phyloP scores from a whole-genome alignment of 2,888 invertebrate genomes.

The Chesias legatella region DNA sequence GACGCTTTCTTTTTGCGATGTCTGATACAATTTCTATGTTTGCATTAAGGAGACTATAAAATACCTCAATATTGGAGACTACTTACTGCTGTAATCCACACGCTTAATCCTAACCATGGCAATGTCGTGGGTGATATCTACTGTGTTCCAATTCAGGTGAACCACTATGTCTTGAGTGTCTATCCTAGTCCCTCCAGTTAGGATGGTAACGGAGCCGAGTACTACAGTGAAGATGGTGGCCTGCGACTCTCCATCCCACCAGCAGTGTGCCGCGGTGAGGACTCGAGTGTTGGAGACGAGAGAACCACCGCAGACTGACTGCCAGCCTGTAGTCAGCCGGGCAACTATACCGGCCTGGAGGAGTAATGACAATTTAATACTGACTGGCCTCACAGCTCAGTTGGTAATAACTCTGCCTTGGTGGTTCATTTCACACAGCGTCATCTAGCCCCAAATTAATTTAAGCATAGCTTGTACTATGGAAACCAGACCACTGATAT shows the following conservation, averaged over 20 bases:
- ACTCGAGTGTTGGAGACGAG: slow-evolving; percentile 55
- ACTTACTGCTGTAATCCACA: slow-evolving; percentile 55
- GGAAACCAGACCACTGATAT: too few species aligned
- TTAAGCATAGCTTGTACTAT: too few species aligned
- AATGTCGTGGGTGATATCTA: slow-evolving; percentile 48
- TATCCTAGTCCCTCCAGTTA: slow-evolving; percentile 60
- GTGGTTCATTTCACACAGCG: too few species aligned
- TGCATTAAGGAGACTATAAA: too few species aligned
- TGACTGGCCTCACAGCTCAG: too few species aligned
- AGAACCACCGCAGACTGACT: slow-evolving; percentile 64
- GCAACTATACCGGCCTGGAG: slow-evolving; percentile 58
- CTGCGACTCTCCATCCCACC: slow-evolving; percentile 61
- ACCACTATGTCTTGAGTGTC: slow-evolving; percentile 43
- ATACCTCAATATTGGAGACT: not conserved
- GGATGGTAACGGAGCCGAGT: slow-evolving; percentile 59
- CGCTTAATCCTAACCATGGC: slow-evolving; percentile 50
- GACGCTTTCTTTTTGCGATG: too few species aligned
- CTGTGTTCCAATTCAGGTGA: slow-evolving; percentile 54
- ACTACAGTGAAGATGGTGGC: slow-evolving; percentile 56
- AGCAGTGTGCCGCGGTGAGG: slow-evolving; percentile 68
- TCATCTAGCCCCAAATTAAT: too few species aligned
- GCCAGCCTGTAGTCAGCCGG: slow-evolving; percentile 47
- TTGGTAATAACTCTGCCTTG: too few species aligned
- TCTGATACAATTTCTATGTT: too few species aligned
- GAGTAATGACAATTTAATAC: too few species aligned